Percentiles rank a stretch among this genome's conserved stretches.
phyloP scores from a whole-genome alignment of 2,113 vertebrate species.

The Cavia aperea region DNA sequence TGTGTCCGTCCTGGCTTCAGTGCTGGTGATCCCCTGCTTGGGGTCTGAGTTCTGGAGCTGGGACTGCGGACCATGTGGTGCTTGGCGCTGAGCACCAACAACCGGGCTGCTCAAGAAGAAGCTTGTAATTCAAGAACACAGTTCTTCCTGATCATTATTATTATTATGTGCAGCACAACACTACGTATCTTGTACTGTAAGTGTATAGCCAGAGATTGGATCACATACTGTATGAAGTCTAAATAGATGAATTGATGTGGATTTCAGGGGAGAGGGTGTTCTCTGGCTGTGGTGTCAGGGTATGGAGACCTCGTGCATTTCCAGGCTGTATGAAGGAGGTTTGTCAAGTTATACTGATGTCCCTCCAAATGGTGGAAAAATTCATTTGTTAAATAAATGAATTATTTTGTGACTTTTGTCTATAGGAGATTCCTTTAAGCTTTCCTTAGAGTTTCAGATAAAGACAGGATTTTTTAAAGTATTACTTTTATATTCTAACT shows the following conservation, averaged over 20 bases:
- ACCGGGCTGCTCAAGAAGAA: not conserved
- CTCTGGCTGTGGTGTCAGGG: not conserved
- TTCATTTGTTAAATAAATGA: slow-evolving; percentile 18
- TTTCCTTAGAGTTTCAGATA: slow-evolving; percentile 45
- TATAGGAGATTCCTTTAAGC: slow-evolving; percentile 24
- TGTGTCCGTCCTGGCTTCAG: not conserved
- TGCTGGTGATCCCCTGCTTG: not conserved
- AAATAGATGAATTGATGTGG: slow-evolving; percentile 17
- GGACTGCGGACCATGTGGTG: not conserved
- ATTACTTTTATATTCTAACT: slow-evolving; percentile 42
- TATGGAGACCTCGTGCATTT: not conserved
- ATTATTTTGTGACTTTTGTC: slow-evolving; percentile 22
- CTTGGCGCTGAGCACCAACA: not conserved
- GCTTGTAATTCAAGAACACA: not conserved
- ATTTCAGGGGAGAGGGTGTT: slow-evolving; percentile 11
- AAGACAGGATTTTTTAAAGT: slow-evolving; percentile 34
- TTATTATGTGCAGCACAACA: not conserved
- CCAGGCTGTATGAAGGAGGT: not conserved
- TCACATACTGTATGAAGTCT: not conserved
- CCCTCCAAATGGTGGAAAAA: not conserved
- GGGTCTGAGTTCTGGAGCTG: not conserved
- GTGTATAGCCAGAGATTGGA: not conserved
- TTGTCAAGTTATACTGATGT: not conserved
- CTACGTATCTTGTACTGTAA: not conserved
- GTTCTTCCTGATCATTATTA: not conserved